phyloP scores from a whole-genome alignment of 2,113 vertebrate species.

The Hippocampus comes region DNA sequence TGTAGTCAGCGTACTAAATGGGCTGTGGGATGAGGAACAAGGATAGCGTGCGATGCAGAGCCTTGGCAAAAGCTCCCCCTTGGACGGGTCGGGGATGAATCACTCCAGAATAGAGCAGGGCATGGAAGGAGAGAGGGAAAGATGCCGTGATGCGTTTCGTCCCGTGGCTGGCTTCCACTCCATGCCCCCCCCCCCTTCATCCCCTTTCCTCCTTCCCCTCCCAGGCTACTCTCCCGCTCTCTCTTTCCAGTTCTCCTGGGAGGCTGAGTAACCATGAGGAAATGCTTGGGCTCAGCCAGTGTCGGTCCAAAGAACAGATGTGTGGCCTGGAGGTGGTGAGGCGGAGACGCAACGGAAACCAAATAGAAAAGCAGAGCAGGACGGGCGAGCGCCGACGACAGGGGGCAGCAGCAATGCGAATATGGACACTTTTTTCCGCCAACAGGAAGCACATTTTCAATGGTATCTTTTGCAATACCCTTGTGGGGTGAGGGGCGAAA shows the following conservation, averaged over 20 bases:
- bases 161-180: constrained; percentile 60
- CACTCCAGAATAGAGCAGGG: constrained; percentile 63
- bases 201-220: constrained; percentile 14
- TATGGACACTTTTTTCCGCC: constrained; percentile 26
- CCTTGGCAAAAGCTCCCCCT: constrained; percentile 58
- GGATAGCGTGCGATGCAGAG: constrained; percentile 66
- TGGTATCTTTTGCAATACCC: background rate
- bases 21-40: constrained; percentile 52
- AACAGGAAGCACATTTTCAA: constrained; percentile 27
- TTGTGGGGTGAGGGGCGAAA: background rate
- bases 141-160: constrained; percentile 64
- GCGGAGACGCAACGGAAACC: constrained; percentile 67
- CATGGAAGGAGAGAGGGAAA: constrained; percentile 50
- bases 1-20: constrained; percentile 45
- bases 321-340: constrained; percentile 70
- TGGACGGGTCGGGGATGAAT: constrained; percentile 69
- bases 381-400: constrained; percentile 50
- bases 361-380: constrained; percentile 63
- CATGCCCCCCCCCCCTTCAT: constrained; percentile 20
- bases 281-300: constrained; percentile 67
- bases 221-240: constrained; percentile 13
- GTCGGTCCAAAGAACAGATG: constrained; percentile 68
- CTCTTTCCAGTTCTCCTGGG: constrained; percentile 57
- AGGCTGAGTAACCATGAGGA: constrained; percentile 71
- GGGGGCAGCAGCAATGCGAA: constrained; percentile 37